phyloP scores from a whole-genome alignment of 2,113 vertebrate genomes.

The Tachycineta bicolor region DNA sequence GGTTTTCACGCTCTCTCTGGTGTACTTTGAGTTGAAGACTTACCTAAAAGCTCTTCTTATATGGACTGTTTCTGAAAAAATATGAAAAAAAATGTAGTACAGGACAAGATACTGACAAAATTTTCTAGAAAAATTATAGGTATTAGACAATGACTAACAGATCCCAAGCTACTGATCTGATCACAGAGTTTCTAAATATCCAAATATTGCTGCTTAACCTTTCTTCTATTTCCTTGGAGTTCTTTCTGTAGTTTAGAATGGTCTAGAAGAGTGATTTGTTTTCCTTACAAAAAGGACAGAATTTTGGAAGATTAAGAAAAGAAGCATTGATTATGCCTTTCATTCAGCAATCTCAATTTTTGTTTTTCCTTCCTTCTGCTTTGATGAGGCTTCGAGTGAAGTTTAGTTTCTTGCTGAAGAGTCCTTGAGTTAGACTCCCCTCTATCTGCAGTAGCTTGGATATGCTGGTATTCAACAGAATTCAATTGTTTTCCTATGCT shows the following conservation, averaged over 20 bases:
- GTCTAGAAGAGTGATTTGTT: not conserved
- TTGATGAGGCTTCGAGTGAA: not conserved
- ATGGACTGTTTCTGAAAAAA: not conserved
- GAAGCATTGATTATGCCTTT: not conserved
- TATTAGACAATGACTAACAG: not conserved
- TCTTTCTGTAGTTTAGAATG: not conserved
- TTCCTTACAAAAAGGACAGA: not conserved
- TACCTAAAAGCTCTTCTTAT: not conserved
- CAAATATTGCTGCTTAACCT: not conserved
- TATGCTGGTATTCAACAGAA: not conserved
- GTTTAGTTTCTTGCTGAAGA: not conserved
- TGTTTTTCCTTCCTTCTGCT: not conserved
- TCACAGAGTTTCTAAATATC: not conserved
- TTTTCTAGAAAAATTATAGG: not conserved
- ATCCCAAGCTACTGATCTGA: not conserved
- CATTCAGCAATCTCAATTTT: not conserved
- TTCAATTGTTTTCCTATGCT: not conserved
- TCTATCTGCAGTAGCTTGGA: not conserved
- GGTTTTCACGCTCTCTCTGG: not conserved
- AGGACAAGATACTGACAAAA: not conserved
- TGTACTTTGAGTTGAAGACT: not conserved
- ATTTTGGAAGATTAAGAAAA: not conserved
- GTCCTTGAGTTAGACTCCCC: not conserved
- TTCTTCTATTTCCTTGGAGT: not conserved
- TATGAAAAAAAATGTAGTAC: accelerated